Evolutionary conservation across 2,888 invertebrate species (phyloP).

Genomic region (Eulithis testata): DNA sequence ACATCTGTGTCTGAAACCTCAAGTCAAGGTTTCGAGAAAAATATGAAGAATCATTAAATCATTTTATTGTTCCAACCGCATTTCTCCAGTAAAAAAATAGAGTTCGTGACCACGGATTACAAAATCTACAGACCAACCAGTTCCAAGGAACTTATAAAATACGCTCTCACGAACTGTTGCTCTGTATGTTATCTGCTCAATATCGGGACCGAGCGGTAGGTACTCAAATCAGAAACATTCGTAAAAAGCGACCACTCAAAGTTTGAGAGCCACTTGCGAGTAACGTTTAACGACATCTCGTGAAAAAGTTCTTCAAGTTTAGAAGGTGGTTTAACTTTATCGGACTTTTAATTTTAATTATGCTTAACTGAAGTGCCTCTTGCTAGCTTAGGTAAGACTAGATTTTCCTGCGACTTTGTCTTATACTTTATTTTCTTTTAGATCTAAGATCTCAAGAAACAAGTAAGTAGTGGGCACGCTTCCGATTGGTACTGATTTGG

Average conservation of each 20-base stretch:
- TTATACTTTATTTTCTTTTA: neutral
- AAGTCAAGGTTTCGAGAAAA: neutral
- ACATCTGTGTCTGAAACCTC: too few relatives aligned
- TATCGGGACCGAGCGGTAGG: conserved; percentile 17
- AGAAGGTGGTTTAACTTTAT: conserved; percentile 32
- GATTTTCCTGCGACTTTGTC: neutral
- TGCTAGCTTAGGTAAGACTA: neutral
- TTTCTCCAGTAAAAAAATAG: conserved; percentile 4
- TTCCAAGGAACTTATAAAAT: too few relatives aligned
- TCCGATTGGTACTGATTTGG: too few relatives aligned
- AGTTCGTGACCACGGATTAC: too few relatives aligned
- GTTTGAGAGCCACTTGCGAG: conserved; percentile 32
- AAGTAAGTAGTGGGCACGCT: too few relatives aligned
- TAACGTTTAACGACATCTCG: conserved; percentile 41
- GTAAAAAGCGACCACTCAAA: conserved; percentile 24
- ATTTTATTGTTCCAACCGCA: neutral
- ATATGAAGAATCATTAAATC: neutral
- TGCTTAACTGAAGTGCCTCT: conserved; percentile 2
- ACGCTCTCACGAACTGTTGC: too few relatives aligned
- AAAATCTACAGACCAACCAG: too few relatives aligned
- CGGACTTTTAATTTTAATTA: conserved; percentile 34
- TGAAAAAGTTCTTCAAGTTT: conserved; percentile 36
- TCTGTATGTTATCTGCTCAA: too few relatives aligned
- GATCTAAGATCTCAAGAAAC: too few relatives aligned
- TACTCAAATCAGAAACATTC: conserved; percentile 31